Evolutionary conservation across 2,888 invertebrate genomes (phyloP), one percentile per base, ranked within the genome.

Genomic region (Cephonodes hylas): DNA sequence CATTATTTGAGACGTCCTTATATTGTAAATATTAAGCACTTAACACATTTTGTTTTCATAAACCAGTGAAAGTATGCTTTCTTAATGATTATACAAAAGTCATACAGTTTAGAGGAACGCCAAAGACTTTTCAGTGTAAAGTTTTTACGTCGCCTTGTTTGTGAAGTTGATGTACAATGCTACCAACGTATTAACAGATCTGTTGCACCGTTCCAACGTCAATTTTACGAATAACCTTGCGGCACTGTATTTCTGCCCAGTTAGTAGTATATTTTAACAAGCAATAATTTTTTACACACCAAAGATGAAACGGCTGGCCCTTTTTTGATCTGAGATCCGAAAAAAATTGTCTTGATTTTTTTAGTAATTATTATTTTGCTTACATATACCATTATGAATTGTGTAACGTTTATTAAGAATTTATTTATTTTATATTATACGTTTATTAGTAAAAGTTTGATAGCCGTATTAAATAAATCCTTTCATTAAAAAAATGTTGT

Each of bases 81-180:
- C 73, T 79, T 76, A 78, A 74, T 75, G 77, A 69, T 67, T 67
- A 72, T 77, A 77, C 72, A 72, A 64, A 79, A 81, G 76, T 86
- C 91, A 92, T 92, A 92, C 91, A 92, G 91, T 91, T 85, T 90
- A 91, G 91, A 85, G 79, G 76, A 83, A 86, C 87, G 86, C 91
- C 91, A 92, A 92, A 92, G 91, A 91, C 86, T 84, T 84, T 60
- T 60, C 23, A n/a, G 38, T 60, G 60, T 48, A 60, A 60, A 60
- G 60, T 60, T 60, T 53, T 53, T 27, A 53, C 18, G 27, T 31
- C 46, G 46, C 25, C 53, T 53, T 53, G 31, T 31, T 53, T 53
- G 31, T 53, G 18, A 53, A 53, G 31, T 53, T 53, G 27, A 27
- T 27, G 18, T 27, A 27, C 3, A 7, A 45, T 45, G 22, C 45